Percentiles rank a stretch among this genome's conserved stretches.
phyloP scores from a whole-genome alignment of 2,888 invertebrate species.

The Protodeltote pygarga region DNA sequence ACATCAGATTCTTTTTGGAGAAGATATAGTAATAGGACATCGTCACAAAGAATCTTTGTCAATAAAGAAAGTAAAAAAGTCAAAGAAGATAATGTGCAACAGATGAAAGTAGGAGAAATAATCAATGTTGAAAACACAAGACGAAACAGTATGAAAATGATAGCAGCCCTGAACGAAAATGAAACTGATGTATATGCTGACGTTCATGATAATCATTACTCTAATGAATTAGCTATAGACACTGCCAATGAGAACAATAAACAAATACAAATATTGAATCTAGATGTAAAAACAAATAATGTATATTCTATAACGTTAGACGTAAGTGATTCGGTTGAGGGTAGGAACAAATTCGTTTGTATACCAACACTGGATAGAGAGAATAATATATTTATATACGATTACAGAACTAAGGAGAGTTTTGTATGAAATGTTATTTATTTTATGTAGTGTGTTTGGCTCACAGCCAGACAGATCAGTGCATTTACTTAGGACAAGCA shows the following conservation, averaged over 20 bases:
- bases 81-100: constrained; percentile 69
- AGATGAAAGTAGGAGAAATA: constrained; percentile 79
- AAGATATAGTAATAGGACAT: constrained; percentile 85
- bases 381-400: constrained; percentile 85
- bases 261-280: constrained; percentile 83
- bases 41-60: constrained; percentile 73
- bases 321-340: constrained; percentile 71
- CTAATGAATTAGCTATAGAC: constrained; percentile 54
- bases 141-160: constrained; percentile 82
- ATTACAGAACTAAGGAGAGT: constrained; percentile 83
- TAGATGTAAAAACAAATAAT: constrained; percentile 83
- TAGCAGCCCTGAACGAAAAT: constrained; percentile 75
- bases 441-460: constrained; percentile 53
- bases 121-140: constrained; percentile 80
- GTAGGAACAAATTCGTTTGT: constrained; percentile 78
- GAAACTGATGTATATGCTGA: constrained; percentile 64
- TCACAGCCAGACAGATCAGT: constrained; percentile 60
- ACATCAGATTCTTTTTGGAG: constrained; percentile 89
- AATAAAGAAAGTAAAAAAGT: constrained; percentile 74
- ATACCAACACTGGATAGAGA: constrained; percentile 75
- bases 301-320: constrained; percentile 84
- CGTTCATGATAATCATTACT: constrained; percentile 59
- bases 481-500: constrained; percentile 56
- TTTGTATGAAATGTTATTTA: constrained; percentile 66
- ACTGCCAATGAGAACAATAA: constrained; percentile 79